Conservation (phyloP, 2,797 vertebrate species). For the Chromobotia macracanthus region DNA sequence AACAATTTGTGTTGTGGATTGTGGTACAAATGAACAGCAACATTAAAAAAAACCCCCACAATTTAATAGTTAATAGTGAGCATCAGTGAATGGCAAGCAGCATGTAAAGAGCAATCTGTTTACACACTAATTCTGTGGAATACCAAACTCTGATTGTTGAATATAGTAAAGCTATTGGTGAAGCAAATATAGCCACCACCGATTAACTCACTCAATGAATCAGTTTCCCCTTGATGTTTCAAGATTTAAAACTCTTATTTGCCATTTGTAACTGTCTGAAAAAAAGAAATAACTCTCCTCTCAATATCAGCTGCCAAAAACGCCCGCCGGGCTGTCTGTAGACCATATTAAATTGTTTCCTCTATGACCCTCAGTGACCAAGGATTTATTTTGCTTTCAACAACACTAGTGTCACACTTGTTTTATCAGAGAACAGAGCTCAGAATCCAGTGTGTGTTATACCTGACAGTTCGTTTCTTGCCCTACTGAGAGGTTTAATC, state of each 20-base stretch:
- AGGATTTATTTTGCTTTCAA: conserved; percentile 64
- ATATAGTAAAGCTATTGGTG: too few species aligned
- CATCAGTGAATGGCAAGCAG: too few species aligned
- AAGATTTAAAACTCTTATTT: conserved; percentile 9
- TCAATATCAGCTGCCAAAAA: conserved; percentile 25
- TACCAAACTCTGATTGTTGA: too few species aligned
- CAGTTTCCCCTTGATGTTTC: conserved; percentile 1
- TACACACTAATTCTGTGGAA: too few species aligned
- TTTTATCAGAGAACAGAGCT: conserved; percentile 38
- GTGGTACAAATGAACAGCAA: too few species aligned
- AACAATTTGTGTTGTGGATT: too few species aligned
- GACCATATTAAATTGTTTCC: conserved; percentile 64
- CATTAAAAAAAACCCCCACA: too few species aligned
- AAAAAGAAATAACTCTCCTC: neutral
- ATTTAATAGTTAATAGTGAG: too few species aligned
- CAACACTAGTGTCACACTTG: conserved; percentile 35
- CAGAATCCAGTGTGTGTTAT: conserved; percentile 45
- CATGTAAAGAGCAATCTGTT: too few species aligned
- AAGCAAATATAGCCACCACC: neutral
- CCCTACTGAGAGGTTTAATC: conserved; percentile 48
- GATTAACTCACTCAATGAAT: neutral
- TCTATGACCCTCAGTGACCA: conserved; percentile 66
- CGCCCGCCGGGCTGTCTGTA: conserved; percentile 38
- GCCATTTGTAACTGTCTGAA: neutral
- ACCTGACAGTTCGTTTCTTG: conserved; percentile 53